Conservation (phyloP, 2,888 invertebrate species). For the Noctua pronuba region DNA sequence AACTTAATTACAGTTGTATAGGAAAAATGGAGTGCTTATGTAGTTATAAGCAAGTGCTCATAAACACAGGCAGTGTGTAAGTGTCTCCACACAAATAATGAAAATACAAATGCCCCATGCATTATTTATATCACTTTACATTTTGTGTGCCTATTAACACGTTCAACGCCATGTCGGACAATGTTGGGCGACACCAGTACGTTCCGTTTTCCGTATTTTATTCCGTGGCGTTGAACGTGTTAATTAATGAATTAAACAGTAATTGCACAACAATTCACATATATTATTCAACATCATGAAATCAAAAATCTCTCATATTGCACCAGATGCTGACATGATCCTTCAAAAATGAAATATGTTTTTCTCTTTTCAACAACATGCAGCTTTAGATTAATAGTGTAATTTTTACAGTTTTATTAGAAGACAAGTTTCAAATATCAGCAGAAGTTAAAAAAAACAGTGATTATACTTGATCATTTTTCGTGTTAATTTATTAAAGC, state of each 20-base stretch:
- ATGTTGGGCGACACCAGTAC: too few species aligned
- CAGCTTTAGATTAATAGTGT: neutral
- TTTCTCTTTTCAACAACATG: neutral
- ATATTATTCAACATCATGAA: neutral
- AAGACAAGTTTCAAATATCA: neutral
- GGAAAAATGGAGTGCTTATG: neutral
- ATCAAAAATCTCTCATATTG: too few species aligned
- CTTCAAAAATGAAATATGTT: neutral
- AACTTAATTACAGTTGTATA: neutral
- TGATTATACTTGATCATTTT: neutral
- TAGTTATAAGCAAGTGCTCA: neutral
- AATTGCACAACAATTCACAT: neutral
- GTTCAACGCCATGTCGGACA: too few species aligned
- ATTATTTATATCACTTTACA: neutral
- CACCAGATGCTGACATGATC: neutral
- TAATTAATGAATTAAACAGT: too few species aligned
- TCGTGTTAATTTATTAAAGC: neutral
- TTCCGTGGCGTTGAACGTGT: too few species aligned
- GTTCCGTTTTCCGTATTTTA: too few species aligned
- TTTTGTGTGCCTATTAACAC: neutral
- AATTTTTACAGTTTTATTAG: neutral
- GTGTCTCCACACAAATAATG: constrained; percentile 7
- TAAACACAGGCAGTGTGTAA: neutral
- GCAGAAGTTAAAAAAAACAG: neutral
- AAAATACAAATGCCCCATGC: neutral